Evolutionary conservation across 2,113 vertebrate species (phyloP), one percentile per base, ranked within the genome.

Genomic region (Paramormyrops kingsleyae): DNA sequence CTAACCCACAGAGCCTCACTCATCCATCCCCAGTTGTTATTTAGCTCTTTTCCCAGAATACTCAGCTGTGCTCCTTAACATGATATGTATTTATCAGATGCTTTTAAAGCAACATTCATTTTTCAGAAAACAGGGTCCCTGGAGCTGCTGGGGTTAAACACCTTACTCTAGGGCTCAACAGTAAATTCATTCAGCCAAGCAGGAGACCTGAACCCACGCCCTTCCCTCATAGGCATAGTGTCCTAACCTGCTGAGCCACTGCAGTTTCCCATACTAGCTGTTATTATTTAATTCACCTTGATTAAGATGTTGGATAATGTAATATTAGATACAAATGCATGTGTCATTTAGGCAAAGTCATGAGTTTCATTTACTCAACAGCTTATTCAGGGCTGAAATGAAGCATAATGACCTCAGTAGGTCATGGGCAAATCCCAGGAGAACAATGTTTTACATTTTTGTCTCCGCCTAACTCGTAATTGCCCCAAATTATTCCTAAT

Each of bases 361-460:
- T n/a, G 44, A 47, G 44, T 46, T 84, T 84, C 44, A 84, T 21
- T 84, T 84, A 84, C 42, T 84, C 44, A 47, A 84, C 44, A 84
- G 31, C 39, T 84, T 42, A 47, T 44, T 84, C 42, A 47, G 31
- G 74, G 1, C 35, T 50, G 4, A 42, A 52, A 52, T 70, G 3
- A 70, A 70, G 62, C 62, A 70, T 47, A 13, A 49, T 35, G 66
- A 50, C 70, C 74, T 80, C 35, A 80, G 13, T 80, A 87, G 85
- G 31, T 15, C n/a, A 53, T 9, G n/a, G 50, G 5, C 50, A 87
- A 88, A 53, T 50, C 91, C 92, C 92, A 13, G 4, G 80, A 91
- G 91, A 91, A 90, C 93, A 91, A 90, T 53, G 85, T n/a, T 87
- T 53, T 47, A 53, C 24, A 87, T 87, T 87, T 87, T 53, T 87